A percentile compares a stretch with the other conserved stretches of the same genome.
Evolutionary conservation across 2,888 invertebrate genomes (phyloP).

Genomic region (Lepetodrilus schrolli): DNA sequence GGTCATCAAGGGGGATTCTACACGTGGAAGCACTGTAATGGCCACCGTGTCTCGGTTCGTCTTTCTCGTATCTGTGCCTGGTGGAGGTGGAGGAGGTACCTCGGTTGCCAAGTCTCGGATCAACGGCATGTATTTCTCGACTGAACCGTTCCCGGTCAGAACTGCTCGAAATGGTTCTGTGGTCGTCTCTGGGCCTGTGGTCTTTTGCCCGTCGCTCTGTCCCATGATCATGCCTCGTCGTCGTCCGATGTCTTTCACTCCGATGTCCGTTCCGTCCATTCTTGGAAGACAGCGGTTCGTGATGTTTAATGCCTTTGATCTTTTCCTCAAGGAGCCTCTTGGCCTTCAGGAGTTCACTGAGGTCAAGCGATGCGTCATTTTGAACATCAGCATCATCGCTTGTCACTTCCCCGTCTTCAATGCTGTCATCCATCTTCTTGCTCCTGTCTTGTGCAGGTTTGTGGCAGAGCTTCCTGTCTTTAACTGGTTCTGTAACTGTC

Average conservation of each 20-base stretch:
- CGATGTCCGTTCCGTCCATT: background rate
- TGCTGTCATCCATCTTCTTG: background rate
- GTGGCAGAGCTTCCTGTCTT: no score
- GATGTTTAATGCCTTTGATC: background rate
- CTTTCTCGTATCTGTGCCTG: background rate
- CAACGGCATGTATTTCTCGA: background rate
- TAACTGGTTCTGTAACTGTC: background rate
- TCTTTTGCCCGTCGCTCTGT: background rate
- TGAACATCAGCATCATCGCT: background rate
- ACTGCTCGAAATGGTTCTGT: background rate
- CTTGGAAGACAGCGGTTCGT: background rate
- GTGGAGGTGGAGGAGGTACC: no score
- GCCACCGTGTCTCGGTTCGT: background rate
- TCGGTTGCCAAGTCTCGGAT: conserved; percentile 2
- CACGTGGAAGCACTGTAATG: background rate
- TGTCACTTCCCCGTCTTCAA: conserved; percentile 4
- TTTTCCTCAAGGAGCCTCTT: conserved; percentile 13
- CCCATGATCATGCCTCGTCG: background rate
- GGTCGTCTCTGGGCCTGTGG: background rate
- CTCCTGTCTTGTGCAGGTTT: no score
- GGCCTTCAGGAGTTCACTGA: background rate
- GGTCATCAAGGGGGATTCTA: background rate
- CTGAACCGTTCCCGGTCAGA: background rate
- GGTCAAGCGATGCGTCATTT: background rate
- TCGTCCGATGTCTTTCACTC: background rate